These are phyloP conservation scores for Gavia stellata DNA, from an alignment of 2,113 vertebrate species.

Conservation along the genomic window DNA sequence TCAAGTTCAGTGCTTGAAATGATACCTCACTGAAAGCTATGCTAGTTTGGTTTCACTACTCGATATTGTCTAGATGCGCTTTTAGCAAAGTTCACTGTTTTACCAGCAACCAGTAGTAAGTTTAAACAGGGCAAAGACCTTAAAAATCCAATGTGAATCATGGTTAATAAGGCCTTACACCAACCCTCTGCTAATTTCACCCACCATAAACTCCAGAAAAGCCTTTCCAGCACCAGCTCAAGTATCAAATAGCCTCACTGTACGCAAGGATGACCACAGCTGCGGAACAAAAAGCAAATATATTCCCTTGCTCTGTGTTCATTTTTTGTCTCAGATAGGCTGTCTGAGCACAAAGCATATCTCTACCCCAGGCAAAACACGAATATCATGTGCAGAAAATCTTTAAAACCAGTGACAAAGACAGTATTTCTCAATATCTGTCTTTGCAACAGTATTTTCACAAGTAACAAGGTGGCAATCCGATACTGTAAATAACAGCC, in stretches of 20 bases:
- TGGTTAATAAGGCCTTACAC: background rate
- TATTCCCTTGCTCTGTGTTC: background rate
- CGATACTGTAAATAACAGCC: background rate
- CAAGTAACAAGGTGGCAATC: background rate
- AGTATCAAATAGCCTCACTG: background rate
- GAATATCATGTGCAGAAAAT: background rate
- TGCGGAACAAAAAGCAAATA: background rate
- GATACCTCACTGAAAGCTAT: background rate
- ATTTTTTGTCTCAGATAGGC: background rate
- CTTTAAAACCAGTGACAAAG: background rate
- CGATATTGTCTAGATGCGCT: background rate
- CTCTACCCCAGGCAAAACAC: background rate
- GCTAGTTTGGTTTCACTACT: background rate
- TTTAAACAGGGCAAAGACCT: background rate
- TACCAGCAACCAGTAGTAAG: background rate
- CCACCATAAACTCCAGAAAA: background rate
- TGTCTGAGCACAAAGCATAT: rapidly evolving
- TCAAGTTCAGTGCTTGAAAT: background rate
- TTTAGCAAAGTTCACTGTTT: background rate
- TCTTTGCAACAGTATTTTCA: background rate
- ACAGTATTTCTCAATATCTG: background rate
- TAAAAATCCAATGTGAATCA: background rate
- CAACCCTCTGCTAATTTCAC: background rate
- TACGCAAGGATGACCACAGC: background rate
- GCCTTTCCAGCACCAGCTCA: background rate